Percentiles rank a stretch among this genome's conserved stretches.
phyloP scores from a whole-genome alignment of 2,113 vertebrate genomes.

The Indicator indicator region DNA sequence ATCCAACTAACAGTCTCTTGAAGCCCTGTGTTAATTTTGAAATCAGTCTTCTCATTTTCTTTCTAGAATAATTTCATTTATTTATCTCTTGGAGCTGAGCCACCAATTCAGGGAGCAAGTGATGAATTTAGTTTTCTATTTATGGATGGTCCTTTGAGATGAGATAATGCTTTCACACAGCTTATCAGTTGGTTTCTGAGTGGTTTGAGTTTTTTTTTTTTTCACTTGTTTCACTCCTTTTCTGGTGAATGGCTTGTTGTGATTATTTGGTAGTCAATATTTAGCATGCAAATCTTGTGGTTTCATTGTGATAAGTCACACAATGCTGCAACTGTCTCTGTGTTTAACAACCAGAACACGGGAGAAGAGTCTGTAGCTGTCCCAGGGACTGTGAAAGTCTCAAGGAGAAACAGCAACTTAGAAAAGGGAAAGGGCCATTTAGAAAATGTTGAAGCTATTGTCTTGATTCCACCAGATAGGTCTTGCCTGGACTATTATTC shows the following conservation, averaged over 20 bases:
- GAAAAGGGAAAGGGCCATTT: background rate
- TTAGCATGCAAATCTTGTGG: slow-evolving; percentile 56
- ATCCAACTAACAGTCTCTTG: background rate
- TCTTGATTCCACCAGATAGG: background rate
- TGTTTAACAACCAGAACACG: background rate
- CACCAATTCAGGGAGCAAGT: slow-evolving; percentile 13
- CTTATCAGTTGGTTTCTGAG: slow-evolving; percentile 40
- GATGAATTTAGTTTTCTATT: slow-evolving; percentile 37
- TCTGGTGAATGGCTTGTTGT: slow-evolving; percentile 30
- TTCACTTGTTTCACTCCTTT: background rate
- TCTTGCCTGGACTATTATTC: background rate
- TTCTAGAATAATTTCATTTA: slow-evolving; percentile 25
- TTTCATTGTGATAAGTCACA: slow-evolving; percentile 44
- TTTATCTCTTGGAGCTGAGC: slow-evolving; percentile 44
- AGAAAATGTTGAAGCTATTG: background rate
- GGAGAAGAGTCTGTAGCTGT: slow-evolving; percentile 1
- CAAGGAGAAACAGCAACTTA: slow-evolving; percentile 34
- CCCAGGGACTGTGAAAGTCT: background rate
- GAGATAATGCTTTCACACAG: slow-evolving; percentile 52
- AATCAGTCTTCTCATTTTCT: background rate
- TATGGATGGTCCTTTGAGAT: slow-evolving; percentile 39
- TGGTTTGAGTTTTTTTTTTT: background rate
- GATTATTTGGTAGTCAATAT: slow-evolving; percentile 48
- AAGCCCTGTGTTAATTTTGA: slow-evolving; percentile 5
- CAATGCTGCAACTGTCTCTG: slow-evolving; percentile 33